Percentiles rank a stretch among this genome's conserved stretches.
Conservation (phyloP, 2,113 vertebrate genomes). For the Cyanocitta stelleri region DNA sequence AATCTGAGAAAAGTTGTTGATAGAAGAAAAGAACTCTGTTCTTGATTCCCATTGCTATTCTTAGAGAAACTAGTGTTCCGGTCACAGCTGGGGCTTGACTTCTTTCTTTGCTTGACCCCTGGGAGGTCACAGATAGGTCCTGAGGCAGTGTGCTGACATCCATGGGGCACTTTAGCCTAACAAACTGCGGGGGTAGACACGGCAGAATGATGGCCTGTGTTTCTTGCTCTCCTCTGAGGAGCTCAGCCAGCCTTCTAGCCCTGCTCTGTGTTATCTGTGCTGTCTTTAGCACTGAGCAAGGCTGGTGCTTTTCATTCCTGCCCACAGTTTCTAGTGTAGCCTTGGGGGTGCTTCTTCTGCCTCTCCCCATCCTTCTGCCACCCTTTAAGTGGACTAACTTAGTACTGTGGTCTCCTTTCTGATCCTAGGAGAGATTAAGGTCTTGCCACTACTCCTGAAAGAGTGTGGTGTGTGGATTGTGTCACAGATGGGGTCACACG, state of each 20-base stretch:
- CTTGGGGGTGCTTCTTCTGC: not conserved
- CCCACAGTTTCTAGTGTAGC: not conserved
- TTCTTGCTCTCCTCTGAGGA: not conserved
- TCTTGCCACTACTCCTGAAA: not conserved
- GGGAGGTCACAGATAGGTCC: not conserved
- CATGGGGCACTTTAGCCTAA: not conserved
- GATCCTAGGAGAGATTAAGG: not conserved
- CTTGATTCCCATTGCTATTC: not conserved
- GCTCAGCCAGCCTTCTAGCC: too few species aligned
- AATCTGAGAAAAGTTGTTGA: not conserved
- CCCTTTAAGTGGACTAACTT: not conserved
- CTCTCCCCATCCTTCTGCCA: not conserved
- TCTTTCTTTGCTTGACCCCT: not conserved
- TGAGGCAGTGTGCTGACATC: not conserved
- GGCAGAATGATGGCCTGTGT: not conserved
- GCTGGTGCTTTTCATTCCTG: not conserved
- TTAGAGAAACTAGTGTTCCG: not conserved
- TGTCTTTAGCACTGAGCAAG: not conserved
- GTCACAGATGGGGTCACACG: not conserved
- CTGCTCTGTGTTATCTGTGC: accelerated
- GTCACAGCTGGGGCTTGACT: not conserved
- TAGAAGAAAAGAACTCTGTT: not conserved
- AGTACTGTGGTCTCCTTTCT: not conserved
- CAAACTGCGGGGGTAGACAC: accelerated
- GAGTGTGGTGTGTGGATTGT: not conserved